A percentile compares a stretch with the other conserved stretches of the same genome.
Evolutionary conservation across 2,888 invertebrate species (phyloP).

Genomic region (Candidula unifasciata): DNA sequence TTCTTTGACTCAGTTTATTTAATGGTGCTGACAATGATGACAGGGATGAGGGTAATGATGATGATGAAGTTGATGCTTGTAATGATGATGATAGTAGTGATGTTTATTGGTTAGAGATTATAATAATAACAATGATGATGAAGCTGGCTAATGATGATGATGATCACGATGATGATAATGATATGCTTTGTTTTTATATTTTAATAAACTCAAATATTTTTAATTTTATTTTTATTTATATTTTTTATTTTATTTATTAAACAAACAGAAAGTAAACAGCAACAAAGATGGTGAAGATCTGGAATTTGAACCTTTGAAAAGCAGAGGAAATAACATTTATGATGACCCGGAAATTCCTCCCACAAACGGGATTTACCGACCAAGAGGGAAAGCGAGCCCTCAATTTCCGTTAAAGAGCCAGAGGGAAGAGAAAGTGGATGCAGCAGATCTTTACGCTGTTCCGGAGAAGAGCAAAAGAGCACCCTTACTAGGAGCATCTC

Average conservation of each 20-base stretch:
- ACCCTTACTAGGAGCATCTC: not conserved
- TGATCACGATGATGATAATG: not conserved
- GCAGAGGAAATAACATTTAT: conserved; percentile 28
- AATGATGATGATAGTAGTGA: no score
- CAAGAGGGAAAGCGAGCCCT: conserved; percentile 10
- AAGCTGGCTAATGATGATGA: no score
- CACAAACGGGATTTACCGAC: conserved; percentile 43
- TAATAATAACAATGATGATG: no score
- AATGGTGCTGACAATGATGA: no score
- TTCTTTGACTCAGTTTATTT: no score
- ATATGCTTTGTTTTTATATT: no score
- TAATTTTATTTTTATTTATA: no score
- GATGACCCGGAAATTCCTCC: conserved; percentile 42
- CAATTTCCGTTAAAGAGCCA: not conserved
- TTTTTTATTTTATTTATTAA: not conserved
- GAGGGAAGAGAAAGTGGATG: not conserved
- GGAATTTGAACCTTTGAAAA: conserved; percentile 50
- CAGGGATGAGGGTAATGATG: no score
- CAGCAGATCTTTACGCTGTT: conserved; percentile 27
- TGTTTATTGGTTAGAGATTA: no score
- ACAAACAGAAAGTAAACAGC: conserved; percentile 39
- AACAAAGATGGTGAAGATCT: conserved; percentile 46
- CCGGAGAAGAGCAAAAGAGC: conserved; percentile 19
- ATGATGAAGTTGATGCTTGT: no score
- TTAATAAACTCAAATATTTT: no score